phyloP scores from a whole-genome alignment of 2,113 vertebrate genomes.

The Piprites chloris region DNA sequence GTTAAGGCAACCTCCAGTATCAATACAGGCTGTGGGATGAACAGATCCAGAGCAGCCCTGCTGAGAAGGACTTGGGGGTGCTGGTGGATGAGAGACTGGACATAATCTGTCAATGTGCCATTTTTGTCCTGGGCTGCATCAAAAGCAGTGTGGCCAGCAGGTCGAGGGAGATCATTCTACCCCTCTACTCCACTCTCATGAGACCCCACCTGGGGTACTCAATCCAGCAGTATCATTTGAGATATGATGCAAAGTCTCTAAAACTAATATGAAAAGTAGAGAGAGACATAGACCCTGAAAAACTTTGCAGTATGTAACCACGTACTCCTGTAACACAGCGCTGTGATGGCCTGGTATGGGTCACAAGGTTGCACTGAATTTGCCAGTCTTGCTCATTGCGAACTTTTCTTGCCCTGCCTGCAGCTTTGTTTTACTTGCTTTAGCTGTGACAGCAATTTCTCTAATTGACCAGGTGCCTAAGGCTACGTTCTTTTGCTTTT shows the following conservation, averaged over 20 bases:
- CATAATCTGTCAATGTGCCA: neutral
- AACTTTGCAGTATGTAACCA: fast-evolving
- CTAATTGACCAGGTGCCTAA: neutral
- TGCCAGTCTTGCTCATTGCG: neutral
- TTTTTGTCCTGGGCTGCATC: neutral
- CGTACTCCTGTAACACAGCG: no score
- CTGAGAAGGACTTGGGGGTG: no score
- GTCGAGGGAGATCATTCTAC: neutral
- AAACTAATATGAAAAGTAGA: neutral
- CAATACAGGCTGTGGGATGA: no score
- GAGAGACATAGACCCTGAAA: neutral
- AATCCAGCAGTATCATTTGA: neutral
- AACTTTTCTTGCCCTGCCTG: neutral
- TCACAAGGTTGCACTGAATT: neutral
- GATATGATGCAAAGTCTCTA: neutral
- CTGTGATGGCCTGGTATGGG: neutral
- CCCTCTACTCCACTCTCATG: neutral
- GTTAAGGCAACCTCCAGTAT: neutral
- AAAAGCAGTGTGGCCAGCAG: neutral
- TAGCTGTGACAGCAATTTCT: neutral
- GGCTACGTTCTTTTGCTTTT: neutral
- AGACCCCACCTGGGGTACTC: neutral
- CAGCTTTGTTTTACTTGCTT: neutral
- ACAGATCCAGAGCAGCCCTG: neutral
- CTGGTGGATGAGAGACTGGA: neutral